Evolutionary conservation across 2,113 vertebrate species (phyloP), one percentile per base, ranked within the genome.

Genomic region (Lophura nycthemera): DNA sequence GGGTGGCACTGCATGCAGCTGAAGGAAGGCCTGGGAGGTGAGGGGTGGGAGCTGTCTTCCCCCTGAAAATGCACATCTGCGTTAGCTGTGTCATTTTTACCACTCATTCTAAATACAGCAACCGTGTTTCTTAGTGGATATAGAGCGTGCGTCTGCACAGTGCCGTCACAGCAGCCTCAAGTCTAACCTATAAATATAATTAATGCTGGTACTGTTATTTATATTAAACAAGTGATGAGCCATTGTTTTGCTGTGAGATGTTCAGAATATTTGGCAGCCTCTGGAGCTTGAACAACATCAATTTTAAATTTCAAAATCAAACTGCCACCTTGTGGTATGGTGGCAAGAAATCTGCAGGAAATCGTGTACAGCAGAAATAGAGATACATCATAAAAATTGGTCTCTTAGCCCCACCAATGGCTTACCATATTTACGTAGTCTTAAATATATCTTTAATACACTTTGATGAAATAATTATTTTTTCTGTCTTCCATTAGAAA

Each of bases 251-350:
- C 30, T 30, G 40, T 3, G 24, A 54, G 30, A 30, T 48, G 19
- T 65, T 82, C 19, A 48, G 70, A 72, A 4, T 83, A 82, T 75
- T 91, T 82, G 80, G 45, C 70, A 88, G 65, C n/a, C 9, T n/a
- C 19, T 5, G n/a, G 30, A 21, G 25, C 32, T 48, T 59, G 42
- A 34, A 27, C 15, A 47, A 21, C 57, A 91, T 78, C 47, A 42
- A 13, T 34, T 90, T 25, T 70, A 70, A 86, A 77, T 96, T 93
- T 75, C 69, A 82, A 79, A 84, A 82, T 88, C 73, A 59, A 95
- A 50, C 86, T 95, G 96, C 95, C 96, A 97, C 73, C 96, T 95
- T 86, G 94, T 96, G 96, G 95, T 84, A 32, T 0, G 0, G 6
- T 27, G 24, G 8, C 27, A 19, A 94, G 24, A 83, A 30, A 12